Conservation (phyloP, 2,888 invertebrate species). For the Neelides folsomi region DNA sequence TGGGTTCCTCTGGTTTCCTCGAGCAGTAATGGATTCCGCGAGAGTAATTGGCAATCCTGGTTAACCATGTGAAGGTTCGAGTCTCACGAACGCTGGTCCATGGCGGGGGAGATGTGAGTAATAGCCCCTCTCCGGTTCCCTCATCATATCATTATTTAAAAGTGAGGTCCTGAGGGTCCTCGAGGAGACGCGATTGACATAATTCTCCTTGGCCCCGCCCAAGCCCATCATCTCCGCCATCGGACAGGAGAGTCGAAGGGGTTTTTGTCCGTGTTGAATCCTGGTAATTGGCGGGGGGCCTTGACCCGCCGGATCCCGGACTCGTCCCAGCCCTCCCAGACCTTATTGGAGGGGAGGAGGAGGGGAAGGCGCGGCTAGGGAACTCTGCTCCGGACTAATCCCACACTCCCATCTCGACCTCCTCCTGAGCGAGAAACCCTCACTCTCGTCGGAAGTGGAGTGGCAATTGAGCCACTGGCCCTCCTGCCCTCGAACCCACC, state of each 20-base stretch:
- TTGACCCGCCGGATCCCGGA: conserved; percentile 4
- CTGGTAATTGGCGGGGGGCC: background rate
- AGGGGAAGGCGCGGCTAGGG: conserved; percentile 29
- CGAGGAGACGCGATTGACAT: background rate
- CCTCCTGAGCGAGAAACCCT: background rate
- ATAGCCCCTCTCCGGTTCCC: too few relatives aligned
- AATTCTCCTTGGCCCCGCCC: background rate
- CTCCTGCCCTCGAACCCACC: background rate
- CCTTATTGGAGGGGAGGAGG: conserved; percentile 30
- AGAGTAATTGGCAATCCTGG: conserved; percentile 28
- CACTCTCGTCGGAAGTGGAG: background rate
- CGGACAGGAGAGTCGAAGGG: conserved; percentile 1
- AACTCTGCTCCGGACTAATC: conserved; percentile 30
- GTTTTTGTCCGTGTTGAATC: background rate
- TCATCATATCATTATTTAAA: too few relatives aligned
- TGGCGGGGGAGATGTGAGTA: background rate
- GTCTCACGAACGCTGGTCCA: background rate
- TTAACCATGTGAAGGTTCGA: conserved; percentile 17
- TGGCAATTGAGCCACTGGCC: background rate
- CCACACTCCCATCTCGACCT: conserved; percentile 1
- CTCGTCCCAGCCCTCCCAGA: background rate
- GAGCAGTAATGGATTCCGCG: conserved; percentile 24
- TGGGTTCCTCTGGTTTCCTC: too few relatives aligned
- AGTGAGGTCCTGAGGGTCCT: too few relatives aligned
- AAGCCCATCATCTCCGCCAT: background rate